Percentiles rank a stretch among this genome's conserved stretches.
Evolutionary conservation across 2,888 invertebrate species (phyloP).

Genomic region (Phaedon cochleariae): DNA sequence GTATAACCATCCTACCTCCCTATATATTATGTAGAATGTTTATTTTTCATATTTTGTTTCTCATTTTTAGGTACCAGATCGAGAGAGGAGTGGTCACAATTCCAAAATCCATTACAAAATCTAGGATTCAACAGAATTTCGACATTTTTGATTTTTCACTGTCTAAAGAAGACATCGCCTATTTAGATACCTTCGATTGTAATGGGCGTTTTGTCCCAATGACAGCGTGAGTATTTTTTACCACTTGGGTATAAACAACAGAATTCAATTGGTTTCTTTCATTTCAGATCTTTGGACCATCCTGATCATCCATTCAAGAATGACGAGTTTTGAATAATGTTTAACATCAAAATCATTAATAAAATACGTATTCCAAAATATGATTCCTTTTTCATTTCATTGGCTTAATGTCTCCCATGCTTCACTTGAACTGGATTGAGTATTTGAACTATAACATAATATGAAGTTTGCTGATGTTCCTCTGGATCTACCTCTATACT

Average conservation of each 20-base stretch:
- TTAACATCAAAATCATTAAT: no score
- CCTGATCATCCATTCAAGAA: conserved; percentile 69
- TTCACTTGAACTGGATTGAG: no score
- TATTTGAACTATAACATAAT: no score
- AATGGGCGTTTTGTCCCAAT: conserved; percentile 68
- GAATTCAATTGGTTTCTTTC: not conserved
- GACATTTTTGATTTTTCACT: conserved; percentile 79
- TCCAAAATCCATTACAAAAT: conserved; percentile 81
- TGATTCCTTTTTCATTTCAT: no score
- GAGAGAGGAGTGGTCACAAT: conserved; percentile 79
- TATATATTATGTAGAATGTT: no score
- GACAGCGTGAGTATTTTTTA: conserved; percentile 65
- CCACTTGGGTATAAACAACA: no score
- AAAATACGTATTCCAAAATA: no score
- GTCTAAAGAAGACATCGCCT: conserved; percentile 70
- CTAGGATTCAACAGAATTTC: conserved; percentile 74
- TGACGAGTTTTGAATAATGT: conserved; percentile 63
- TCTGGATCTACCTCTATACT: no score
- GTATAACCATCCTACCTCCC: no score
- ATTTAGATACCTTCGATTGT: conserved; percentile 75
- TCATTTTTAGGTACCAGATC: conserved; percentile 60
- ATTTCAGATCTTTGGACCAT: conserved; percentile 67
- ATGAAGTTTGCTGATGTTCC: no score
- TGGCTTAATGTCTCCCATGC: no score
- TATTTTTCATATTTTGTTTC: not conserved